Conservation (phyloP, 2,113 vertebrate species). For the Elephas maximus region DNA sequence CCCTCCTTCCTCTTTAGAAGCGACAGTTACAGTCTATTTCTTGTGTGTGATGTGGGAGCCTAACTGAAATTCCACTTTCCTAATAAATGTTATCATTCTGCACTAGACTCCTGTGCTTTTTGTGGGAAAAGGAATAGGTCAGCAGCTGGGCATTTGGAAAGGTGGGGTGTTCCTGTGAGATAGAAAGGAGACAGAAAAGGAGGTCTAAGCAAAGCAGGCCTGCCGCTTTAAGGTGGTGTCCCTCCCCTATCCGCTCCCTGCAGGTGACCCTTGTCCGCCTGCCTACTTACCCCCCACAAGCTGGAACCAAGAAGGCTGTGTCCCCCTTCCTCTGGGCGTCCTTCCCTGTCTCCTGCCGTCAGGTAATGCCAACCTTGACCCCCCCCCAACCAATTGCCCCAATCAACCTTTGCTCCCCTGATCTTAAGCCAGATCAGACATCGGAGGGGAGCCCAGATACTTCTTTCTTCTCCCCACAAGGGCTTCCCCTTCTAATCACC, state of each 20-base stretch:
- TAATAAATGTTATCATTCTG: slow-evolving; percentile 78
- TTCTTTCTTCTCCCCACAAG: not conserved
- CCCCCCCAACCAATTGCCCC: not conserved
- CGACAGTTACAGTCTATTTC: not conserved
- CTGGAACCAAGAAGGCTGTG: slow-evolving; percentile 70
- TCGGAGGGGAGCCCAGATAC: not conserved
- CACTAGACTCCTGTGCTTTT: slow-evolving; percentile 62
- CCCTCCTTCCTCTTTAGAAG: slow-evolving; percentile 60
- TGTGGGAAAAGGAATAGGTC: not conserved
- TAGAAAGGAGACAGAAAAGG: not conserved
- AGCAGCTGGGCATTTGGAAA: not conserved
- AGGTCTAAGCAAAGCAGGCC: slow-evolving; percentile 54
- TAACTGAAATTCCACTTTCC: slow-evolving; percentile 42
- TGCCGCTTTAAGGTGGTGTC: slow-evolving; percentile 83
- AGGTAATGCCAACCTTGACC: slow-evolving; percentile 74
- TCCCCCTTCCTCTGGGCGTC: slow-evolving; percentile 71
- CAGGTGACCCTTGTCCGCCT: slow-evolving; percentile 81
- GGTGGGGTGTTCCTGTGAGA: not conserved
- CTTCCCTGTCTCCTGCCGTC: slow-evolving; percentile 59
- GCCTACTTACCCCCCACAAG: slow-evolving; percentile 16
- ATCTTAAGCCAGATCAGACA: not conserved
- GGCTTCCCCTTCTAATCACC: not conserved
- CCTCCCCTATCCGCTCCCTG: slow-evolving; percentile 75
- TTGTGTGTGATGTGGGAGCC: slow-evolving; percentile 3
- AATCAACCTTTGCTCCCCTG: slow-evolving; percentile 8